Percentiles rank a stretch among this genome's conserved stretches.
phyloP scores from a whole-genome alignment of 1,140 invertebrate genomes.

The Cydia amplana region DNA sequence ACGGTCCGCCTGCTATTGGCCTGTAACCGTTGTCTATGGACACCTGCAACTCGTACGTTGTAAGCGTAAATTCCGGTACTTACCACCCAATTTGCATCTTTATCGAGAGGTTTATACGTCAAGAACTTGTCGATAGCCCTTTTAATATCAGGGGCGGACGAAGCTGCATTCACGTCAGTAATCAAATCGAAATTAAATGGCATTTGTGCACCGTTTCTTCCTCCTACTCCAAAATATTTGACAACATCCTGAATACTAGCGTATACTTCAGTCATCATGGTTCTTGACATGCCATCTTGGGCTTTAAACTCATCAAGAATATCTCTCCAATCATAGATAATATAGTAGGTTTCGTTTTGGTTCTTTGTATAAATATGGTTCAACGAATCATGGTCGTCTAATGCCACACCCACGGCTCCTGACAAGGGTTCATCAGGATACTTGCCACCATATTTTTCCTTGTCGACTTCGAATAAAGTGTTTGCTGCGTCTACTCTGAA shows the following conservation, averaged over 20 bases:
- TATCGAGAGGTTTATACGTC: constrained; percentile 79
- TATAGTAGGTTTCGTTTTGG: constrained; percentile 80
- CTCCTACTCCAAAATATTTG: constrained; percentile 80
- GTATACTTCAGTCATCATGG: constrained; percentile 86
- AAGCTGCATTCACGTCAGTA: constrained; percentile 72
- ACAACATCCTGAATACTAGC: constrained; percentile 78
- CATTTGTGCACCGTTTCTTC: constrained; percentile 80
- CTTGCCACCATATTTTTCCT: constrained; percentile 79
- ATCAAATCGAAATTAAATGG: constrained; percentile 85
- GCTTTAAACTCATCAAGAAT: constrained; percentile 81
- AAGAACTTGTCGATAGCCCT: constrained; percentile 79
- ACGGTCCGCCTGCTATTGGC: no score
- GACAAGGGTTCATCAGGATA: constrained; percentile 81
- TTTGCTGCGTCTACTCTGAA: constrained; percentile 86
- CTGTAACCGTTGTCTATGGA: no score
- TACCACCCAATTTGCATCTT: constrained; percentile 84
- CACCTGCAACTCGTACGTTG: not conserved
- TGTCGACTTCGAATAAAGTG: constrained; percentile 81
- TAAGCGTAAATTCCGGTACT: constrained; percentile 46
- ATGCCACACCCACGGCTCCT: constrained; percentile 68
- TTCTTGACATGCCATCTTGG: constrained; percentile 67
- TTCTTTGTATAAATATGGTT: constrained; percentile 84
- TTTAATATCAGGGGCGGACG: constrained; percentile 80
- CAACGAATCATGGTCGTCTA: constrained; percentile 80
- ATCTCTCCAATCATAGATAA: constrained; percentile 83